Base-by-base conservation (phyloP, 2,888 invertebrate genomes). In the Melinopterus prodromus region DNA sequence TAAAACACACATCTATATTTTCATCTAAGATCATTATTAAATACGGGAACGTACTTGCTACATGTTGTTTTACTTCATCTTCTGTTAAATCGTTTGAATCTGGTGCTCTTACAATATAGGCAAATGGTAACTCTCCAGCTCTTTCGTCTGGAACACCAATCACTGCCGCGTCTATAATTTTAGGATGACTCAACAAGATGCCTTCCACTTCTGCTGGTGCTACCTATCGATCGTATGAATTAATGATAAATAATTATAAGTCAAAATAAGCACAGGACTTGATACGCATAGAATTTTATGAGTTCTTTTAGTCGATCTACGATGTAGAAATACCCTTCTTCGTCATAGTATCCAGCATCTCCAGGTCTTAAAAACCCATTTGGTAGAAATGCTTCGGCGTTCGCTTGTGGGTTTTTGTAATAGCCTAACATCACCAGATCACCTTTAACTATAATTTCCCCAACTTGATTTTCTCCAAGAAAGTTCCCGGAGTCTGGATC, bases 201-300 rank as follows among this genome's bases (percentile, higher is more conserved):
- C 93, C 93, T 89, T 98, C 97, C 70, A 98, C 89, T 89, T 97
- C 97, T 0, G 97, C 97, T 4, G 97, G 97, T 0, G 97, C 69
- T 84, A 85, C 80, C 96, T 96, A 96, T 96, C 38, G 96, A 90
- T 86, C 96, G 95, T 86, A 96, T 96, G 77, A 93, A 86, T 82
- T 96, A 91, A 85, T 95, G 96, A 72, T 93, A 92, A 81, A 96
- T 92, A 83, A 91, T 26, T 3, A 26, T 26, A 26, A 26, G 26
- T 26, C 1, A 26, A 26, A 26, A 26, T 26, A 26, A 16, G 6
- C 36, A 6, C 16, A 72, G 26, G 1, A 26, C 26, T 26, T 26
- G 26, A 26, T 26, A 26, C 26, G 26, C 26, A 26, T 26, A 26
- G 26, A 26, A 26, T 26, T 26, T 26, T 26, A 26, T 26, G 26